Evolutionary conservation across 2,888 invertebrate species (phyloP), one percentile per base, ranked within the genome.

Genomic region (Scaptomyza reducta): DNA sequence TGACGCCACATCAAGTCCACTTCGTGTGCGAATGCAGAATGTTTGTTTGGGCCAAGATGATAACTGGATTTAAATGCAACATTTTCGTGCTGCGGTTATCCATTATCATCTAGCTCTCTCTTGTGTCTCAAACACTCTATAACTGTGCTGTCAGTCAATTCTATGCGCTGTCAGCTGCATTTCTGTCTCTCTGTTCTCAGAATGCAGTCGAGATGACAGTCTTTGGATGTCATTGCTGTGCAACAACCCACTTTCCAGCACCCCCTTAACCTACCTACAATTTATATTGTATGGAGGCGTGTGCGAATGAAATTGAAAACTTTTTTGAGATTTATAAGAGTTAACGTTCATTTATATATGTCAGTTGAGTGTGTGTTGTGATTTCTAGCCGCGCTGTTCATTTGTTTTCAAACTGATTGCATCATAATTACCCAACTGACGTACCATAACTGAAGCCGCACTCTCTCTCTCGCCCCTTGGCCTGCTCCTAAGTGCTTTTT

Each of bases 401-500:
- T 81, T 71, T 75, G 66, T 77, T 73, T 74, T 68, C 45, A 64
- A 55, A 66, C 81, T 85, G 86, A 85, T 79, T 85, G 79, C 79
- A 85, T 82, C 88, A 86, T 82, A 82, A 82, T 82, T 88, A 82
- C 88, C 76, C 62, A 64, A 68, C 77, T 60, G 64, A 50, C 67
- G 67, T 53, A 49, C 67, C 65, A 42, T 40, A 75, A 58, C 58
- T 75, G 49, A 40, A 54, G 31, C 55, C 29, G 27, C 18, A 25
- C 49, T 33, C 31, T 10, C 9, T 31, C n/a, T n/a, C n/a, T n/a
- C n/a, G n/a, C n/a, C 45, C 33, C 13, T 14, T 33, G 22, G 33
- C 14, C 38, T 51, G 54, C 18, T 60, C 66, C 84, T 84, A 84
- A 84, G 88, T 88, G 84, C 77, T 88, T 88, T 84, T 84, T 84